Evolutionary conservation across 2,888 invertebrate genomes (phyloP), one percentile per base, ranked within the genome.

Genomic region (Morpho helenor): DNA sequence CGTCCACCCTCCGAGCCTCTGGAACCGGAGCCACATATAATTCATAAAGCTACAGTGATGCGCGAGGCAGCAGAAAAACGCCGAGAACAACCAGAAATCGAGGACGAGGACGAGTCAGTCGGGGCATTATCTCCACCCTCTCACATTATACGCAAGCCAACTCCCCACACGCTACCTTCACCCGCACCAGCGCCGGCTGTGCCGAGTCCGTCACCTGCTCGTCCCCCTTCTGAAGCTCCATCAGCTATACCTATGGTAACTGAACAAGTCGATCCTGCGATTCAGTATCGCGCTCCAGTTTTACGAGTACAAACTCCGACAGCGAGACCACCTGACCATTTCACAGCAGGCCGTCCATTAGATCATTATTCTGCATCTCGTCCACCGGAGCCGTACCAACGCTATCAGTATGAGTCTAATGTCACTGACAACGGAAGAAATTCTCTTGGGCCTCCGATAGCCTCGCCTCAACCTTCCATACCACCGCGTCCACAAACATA

Each of bases 11-110:
- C 90, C 1, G 87, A 90, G 64, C 88, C 90, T 7, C 69, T 91
- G 47, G 91, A 92, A 70, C 91, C 92, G 3, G 90, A 92, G 67
- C 87, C 92, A 16, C 92, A 92, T 65, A 89, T 91, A 59, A 91
- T 91, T 49, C 91, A 91, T 66, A 91, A 91, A 68, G 91, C 91
- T 41, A 91, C 91, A 5, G 91, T 91, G 9, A 91, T 91, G 91
- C 83, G 91, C 8, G 91, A 91, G 66, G 91, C 91, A 45, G 88
- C 87, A 31, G 88, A 89, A 66, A 88, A 89, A 66, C 78, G 90
- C 40, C 84, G 87, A 8, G 87, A 88, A 63, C 79, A 80, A 60
- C 85, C 87, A 0, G 88, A 89, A 49, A 80, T 81, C 9, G 91
- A 91, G 51, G 87, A 90, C 61, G 89, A 88, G 41, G 87, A 87